phyloP scores from a whole-genome alignment of 2,797 vertebrate genomes.

The Sylvia borin region DNA sequence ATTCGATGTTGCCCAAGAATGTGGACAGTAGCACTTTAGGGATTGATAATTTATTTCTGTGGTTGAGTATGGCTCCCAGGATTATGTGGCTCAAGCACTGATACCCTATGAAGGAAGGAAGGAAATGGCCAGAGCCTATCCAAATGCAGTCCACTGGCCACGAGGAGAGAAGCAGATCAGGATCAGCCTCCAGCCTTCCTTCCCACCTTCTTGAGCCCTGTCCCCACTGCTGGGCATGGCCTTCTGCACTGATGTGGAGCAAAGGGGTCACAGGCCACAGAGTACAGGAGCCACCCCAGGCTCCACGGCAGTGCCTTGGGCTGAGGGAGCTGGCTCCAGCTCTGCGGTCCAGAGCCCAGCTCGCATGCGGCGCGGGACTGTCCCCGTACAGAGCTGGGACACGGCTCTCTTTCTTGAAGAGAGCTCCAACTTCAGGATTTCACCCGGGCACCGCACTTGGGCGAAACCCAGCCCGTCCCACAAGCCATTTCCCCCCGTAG shows the following conservation, averaged over 20 bases:
- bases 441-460: fast-evolving
- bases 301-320: neutral
- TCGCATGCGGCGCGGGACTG: neutral
- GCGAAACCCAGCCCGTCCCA: neutral
- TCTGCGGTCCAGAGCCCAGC: neutral
- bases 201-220: neutral
- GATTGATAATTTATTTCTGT: neutral
- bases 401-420: neutral
- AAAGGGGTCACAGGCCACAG: no score
- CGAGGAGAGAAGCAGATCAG: neutral
- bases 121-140: neutral
- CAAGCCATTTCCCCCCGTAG: fast-evolving
- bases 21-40: neutral
- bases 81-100: neutral
- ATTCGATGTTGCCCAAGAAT: neutral
- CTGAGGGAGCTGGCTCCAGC: neutral
- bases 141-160: neutral
- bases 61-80: neutral
- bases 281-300: no score
- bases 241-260: neutral
- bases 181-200: neutral
- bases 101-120: neutral
- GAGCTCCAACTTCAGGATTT: neutral
- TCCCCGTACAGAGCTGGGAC: neutral
- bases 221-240: fast-evolving